Base-by-base conservation (phyloP, 2,888 invertebrate genomes). In the Eupeodes luniger region DNA sequence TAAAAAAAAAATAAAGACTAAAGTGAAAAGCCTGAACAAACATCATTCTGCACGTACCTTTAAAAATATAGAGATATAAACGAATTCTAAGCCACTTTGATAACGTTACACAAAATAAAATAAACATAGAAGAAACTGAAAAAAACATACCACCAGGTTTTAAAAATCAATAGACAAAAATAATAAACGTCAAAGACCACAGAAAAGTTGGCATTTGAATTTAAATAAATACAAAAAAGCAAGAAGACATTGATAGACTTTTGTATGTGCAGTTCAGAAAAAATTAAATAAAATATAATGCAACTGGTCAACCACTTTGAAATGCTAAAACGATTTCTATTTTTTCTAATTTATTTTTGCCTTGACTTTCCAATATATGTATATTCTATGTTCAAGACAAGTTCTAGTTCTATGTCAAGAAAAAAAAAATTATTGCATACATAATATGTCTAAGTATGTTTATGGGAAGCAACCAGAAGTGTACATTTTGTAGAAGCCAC, bases 21-120 rank as follows among this genome's bases (percentile, higher is more conserved):
- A 47, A 27, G 27, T 64, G 14, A 64, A 81, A 81, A 75, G 80
- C 74, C 66, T 74, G 64, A 62, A 80, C 53, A 64, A 75, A 67
- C 47, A 83, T 62, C 72, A 69, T 67, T 67, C 16, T 49, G 40
- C 78, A 51, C 69, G 81, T 66, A 47, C 47, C 47, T 49, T 27
- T 49, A 49, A 14, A 66, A 9, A 66, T 12, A 10, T 11, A 49
- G 27, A n/a, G 27, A n/a, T 14, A 66, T 27, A 47, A 49, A 47
- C 14, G 47, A 7, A 14, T 27, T 66, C 49, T 66, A 49, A 70
- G 59, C 78, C 61, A 62, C 19, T 69, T 72, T 55, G 69, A 67
- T 53, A 36, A 64, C 16, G 34, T 66, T 66, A 66, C 4, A 47
- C 14, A 49, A 66, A 66, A 66, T 27, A 27, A 55, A 55, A 27